A percentile compares a stretch with the other conserved stretches of the same genome.
Conservation (phyloP, 2,797 vertebrate species). For the Hirundo rustica region DNA sequence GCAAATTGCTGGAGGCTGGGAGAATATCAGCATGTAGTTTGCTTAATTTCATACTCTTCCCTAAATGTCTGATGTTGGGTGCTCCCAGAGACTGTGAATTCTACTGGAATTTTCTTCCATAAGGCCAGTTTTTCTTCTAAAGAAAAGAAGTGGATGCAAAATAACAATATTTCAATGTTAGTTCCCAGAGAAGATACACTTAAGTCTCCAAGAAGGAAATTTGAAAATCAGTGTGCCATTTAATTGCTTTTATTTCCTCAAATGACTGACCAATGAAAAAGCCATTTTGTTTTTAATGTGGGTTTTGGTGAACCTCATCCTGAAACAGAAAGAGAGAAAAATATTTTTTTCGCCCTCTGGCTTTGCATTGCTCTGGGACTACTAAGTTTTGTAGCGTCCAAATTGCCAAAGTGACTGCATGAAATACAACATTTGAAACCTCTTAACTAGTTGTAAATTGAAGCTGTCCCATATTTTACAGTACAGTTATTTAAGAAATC, state of each 20-base stretch:
- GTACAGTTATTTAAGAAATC: not conserved
- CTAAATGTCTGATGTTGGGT: not conserved
- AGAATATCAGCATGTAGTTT: not conserved
- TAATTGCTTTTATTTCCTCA: conserved; percentile 48
- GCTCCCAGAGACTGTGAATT: not conserved
- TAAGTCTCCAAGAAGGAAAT: conserved; percentile 20
- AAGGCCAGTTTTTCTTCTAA: not conserved
- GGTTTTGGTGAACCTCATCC: not conserved
- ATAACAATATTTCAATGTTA: not conserved
- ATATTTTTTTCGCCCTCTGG: not conserved
- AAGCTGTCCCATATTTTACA: not conserved
- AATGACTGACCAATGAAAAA: conserved; percentile 39
- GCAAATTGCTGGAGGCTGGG: not conserved
- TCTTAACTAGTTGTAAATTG: not conserved
- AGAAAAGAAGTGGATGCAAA: not conserved
- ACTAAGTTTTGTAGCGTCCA: not conserved
- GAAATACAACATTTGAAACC: not conserved
- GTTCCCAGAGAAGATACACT: not conserved
- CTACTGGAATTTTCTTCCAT: not conserved
- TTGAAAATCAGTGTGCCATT: conserved; percentile 45
- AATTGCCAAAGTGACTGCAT: not conserved
- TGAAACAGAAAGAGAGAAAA: not conserved
- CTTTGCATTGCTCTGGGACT: not conserved
- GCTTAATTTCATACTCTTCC: not conserved
- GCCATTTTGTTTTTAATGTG: conserved; percentile 9